phyloP scores from a whole-genome alignment of 1,140 invertebrate genomes.

The Dufourea novaeangliae region DNA sequence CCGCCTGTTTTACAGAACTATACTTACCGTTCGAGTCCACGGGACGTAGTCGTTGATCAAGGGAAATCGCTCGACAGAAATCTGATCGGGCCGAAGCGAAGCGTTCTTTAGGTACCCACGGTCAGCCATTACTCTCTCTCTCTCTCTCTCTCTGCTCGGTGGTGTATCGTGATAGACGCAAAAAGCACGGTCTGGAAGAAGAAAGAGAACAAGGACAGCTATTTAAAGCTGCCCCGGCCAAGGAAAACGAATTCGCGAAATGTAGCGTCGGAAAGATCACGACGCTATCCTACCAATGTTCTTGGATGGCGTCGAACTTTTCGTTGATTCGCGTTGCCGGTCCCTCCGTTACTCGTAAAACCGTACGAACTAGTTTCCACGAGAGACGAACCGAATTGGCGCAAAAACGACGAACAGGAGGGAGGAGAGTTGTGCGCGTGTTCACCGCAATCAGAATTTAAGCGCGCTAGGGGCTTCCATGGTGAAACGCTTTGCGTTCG shows the following conservation, averaged over 20 bases:
- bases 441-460: too few species aligned
- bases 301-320: constrained; percentile 27
- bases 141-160: background rate
- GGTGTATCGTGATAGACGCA: background rate
- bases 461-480: background rate
- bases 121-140: too few species aligned
- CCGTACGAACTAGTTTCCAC: constrained; percentile 29
- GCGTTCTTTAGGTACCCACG: too few species aligned
- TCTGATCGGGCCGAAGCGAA: too few species aligned
- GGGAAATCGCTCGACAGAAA: too few species aligned
- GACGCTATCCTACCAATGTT: constrained; percentile 3
- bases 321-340: background rate
- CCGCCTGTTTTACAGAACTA: too few species aligned
- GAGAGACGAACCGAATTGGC: too few species aligned
- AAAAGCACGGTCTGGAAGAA: background rate
- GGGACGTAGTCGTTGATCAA: too few species aligned
- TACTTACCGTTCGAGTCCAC: too few species aligned
- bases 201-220: background rate
- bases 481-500: background rate
- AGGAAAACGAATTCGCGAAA: background rate
- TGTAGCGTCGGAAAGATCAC: constrained; percentile 9
- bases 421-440: too few species aligned
- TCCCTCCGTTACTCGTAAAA: constrained; percentile 23
- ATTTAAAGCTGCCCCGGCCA: background rate
- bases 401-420: background rate